Conservation (phyloP, 2,797 vertebrate genomes). For the Amblyraja radiata region DNA sequence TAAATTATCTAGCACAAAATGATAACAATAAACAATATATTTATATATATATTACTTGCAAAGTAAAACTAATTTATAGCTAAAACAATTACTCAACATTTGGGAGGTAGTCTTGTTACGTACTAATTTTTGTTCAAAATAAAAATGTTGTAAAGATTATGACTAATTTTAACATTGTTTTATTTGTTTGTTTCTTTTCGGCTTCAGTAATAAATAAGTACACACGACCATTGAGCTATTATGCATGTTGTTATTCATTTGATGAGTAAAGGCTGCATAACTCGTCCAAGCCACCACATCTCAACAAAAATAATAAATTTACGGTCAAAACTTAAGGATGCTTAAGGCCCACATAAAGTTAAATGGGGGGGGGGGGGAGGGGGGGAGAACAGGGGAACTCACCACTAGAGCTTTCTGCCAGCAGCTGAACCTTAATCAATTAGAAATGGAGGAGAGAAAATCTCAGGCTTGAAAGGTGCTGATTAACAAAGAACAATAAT, state of each 20-base stretch:
- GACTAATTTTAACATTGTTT: conserved; percentile 19
- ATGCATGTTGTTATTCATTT: not conserved
- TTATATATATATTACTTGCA: not conserved
- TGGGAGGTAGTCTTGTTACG: not conserved
- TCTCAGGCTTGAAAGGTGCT: not conserved
- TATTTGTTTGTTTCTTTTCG: not conserved
- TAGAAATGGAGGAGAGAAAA: not conserved
- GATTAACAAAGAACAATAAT: not conserved
- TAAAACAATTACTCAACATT: not conserved
- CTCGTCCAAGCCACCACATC: not conserved
- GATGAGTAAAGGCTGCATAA: not conserved
- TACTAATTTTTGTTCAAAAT: not conserved
- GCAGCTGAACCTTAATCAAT: not conserved
- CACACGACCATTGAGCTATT: not conserved
- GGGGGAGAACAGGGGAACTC: not conserved
- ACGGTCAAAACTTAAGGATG: no score
- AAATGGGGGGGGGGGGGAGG: not conserved
- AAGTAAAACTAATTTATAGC: not conserved
- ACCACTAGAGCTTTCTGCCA: not conserved
- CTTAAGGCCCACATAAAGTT: not conserved
- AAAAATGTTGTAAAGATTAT: not conserved
- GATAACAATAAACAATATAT: conserved; percentile 26
- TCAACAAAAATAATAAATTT: not conserved
- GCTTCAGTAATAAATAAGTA: not conserved
- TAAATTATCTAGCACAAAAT: conserved; percentile 7